A percentile compares a stretch with the other conserved stretches of the same genome.
phyloP scores from a whole-genome alignment of 1,140 invertebrate species.

The Drosophila lacertosa region DNA sequence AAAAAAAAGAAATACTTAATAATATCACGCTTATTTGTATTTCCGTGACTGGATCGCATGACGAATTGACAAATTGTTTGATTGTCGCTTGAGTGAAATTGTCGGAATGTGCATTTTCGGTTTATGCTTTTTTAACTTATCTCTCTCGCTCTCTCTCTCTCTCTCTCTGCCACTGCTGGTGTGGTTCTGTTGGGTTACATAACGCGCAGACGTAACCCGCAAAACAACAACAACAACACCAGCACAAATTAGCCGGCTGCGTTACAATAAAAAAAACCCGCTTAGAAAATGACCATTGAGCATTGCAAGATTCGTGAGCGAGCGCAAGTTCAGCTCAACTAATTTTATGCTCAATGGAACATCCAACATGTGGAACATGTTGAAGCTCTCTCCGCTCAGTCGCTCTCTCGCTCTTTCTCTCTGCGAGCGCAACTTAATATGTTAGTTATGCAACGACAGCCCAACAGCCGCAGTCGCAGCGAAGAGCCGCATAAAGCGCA shows the following conservation, averaged over 20 bases:
- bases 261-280: conserved; percentile 9
- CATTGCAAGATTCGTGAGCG: not conserved
- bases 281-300: not conserved
- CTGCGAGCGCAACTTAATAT: conserved; percentile 14
- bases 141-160: conserved; percentile 28
- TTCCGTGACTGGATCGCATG: conserved; percentile 46
- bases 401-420: not conserved
- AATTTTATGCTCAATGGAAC: not conserved
- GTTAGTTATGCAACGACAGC: conserved; percentile 44
- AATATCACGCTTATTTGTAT: conserved; percentile 52
- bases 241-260: conserved; percentile 32
- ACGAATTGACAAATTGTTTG: conserved; percentile 42
- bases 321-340: conserved; percentile 3
- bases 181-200: conserved; percentile 26
- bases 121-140: too few species aligned
- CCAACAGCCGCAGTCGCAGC: not conserved
- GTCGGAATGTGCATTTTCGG: conserved; percentile 28
- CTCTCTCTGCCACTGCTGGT: not conserved
- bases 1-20: conserved; percentile 11
- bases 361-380: not conserved
- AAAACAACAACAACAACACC: too few species aligned
- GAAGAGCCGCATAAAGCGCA: conserved; percentile 30
- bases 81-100: conserved; percentile 29
- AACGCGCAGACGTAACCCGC: conserved; percentile 1
- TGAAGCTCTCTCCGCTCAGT: not conserved